Conservation (phyloP, 37 sponge, comb jelly and placozoan genomes). For the Ianthella basta region DNA sequence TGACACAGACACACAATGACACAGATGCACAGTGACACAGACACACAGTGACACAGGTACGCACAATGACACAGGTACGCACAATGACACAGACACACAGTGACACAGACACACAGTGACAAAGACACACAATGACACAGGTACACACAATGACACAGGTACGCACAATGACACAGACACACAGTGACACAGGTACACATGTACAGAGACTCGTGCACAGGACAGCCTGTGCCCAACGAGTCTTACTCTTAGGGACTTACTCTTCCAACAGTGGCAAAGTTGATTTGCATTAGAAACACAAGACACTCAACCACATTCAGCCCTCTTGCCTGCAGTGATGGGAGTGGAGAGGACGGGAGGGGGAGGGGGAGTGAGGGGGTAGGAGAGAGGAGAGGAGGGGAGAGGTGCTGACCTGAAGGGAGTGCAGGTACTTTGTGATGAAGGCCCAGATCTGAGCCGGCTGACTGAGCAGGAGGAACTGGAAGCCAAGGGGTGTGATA, state of each 20-base stretch:
- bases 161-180: slow-evolving; percentile 5
- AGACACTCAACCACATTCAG: slow-evolving; percentile 83
- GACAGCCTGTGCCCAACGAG: not conserved
- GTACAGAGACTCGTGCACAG: not conserved
- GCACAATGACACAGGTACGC: too few relatives aligned
- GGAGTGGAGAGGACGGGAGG: not conserved
- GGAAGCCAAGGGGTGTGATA: slow-evolving; percentile 89
- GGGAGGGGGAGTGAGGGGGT: not conserved
- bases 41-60: too few relatives aligned
- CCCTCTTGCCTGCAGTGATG: slow-evolving; percentile 60
- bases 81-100: too few relatives aligned
- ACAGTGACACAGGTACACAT: slow-evolving; percentile 1
- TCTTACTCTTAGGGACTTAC: too few relatives aligned
- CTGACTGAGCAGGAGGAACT: slow-evolving; percentile 89
- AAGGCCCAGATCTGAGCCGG: slow-evolving; percentile 94
- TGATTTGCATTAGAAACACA: slow-evolving; percentile 85
- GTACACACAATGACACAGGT: too few relatives aligned
- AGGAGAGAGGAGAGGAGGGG: not conserved
- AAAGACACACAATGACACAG: too few relatives aligned
- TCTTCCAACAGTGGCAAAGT: slow-evolving; percentile 87
- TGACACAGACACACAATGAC: too few relatives aligned
- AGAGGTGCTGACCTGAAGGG: slow-evolving; percentile 42
- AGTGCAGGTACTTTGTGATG: slow-evolving; percentile 82
- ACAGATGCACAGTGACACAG: too few relatives aligned
- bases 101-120: too few relatives aligned